Evolutionary conservation across 1,140 invertebrate species (phyloP).

Genomic region (Cephus cinctus): DNA sequence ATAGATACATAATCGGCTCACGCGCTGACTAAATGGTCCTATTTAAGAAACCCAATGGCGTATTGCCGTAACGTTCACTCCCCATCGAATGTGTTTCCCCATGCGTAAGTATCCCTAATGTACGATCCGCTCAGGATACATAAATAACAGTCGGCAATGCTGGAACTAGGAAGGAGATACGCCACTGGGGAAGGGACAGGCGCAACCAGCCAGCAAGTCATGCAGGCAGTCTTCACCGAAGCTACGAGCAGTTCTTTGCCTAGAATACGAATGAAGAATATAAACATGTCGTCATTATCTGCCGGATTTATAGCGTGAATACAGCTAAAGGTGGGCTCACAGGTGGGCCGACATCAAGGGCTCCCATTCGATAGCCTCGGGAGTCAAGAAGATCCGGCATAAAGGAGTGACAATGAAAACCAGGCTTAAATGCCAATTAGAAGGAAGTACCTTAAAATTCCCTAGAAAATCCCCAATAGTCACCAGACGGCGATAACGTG

Average conservation of each 20-base stretch:
- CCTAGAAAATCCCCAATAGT: too few relatives aligned
- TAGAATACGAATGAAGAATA: constrained; percentile 51
- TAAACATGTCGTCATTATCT: constrained; percentile 53
- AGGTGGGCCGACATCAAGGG: constrained; percentile 1
- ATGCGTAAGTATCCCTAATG: constrained; percentile 20
- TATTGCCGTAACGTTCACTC: too few relatives aligned
- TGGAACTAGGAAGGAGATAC: constrained; percentile 13
- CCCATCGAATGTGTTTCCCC: too few relatives aligned
- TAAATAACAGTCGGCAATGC: constrained; percentile 20
- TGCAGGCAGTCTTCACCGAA: constrained; percentile 3
- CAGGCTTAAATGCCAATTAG: too few relatives aligned
- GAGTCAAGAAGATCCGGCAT: too few relatives aligned
- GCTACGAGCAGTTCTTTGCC: constrained; percentile 31
- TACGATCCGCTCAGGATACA: constrained; percentile 21
- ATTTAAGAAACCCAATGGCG: constrained; percentile 18
- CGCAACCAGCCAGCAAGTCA: constrained; percentile 5
- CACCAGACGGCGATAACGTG: too few relatives aligned
- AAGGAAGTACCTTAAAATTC: too few relatives aligned
- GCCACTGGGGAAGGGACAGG: background rate
- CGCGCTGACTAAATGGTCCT: constrained; percentile 15
- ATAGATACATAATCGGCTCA: constrained; percentile 18
- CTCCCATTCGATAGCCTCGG: too few relatives aligned
- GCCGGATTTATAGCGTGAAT: constrained; percentile 43
- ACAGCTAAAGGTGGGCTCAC: constrained; percentile 16
- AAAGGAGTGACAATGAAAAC: too few relatives aligned